These are phyloP conservation scores for Thereva nobilitata DNA, from an alignment of 2,888 invertebrate species.

Conservation along the genomic window DNA sequence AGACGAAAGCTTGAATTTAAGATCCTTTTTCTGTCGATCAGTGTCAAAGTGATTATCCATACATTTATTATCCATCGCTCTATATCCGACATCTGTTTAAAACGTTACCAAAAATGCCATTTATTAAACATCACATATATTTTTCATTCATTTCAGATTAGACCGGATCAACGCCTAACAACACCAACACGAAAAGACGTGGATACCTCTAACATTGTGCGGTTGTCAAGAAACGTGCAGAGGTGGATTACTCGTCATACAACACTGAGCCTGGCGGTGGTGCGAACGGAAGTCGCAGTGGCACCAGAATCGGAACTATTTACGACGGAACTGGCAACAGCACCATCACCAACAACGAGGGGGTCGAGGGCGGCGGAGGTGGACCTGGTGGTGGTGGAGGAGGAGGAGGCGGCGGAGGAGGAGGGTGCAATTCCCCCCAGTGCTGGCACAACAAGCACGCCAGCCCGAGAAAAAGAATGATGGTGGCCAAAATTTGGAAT, in stretches of 20 bases:
- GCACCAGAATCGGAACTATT: conserved; percentile 1
- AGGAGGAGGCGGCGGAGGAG: background rate
- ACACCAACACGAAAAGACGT: no score
- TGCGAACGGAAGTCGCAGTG: conserved; percentile 23
- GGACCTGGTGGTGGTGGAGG: background rate
- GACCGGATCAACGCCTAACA: no score
- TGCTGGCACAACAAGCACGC: conserved; percentile 18
- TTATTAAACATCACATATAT: no score
- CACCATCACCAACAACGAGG: conserved; percentile 1
- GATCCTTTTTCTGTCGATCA: no score
- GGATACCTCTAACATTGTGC: background rate
- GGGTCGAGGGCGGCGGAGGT: conserved; percentile 11
- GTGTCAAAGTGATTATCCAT: no score
- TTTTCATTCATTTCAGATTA: no score
- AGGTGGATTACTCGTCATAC: conserved; percentile 34
- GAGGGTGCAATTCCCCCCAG: conserved; percentile 11
- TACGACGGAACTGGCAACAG: conserved; percentile 21
- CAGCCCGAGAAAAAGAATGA: conserved; percentile 50
- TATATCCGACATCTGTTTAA: no score
- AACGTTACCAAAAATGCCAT: no score
- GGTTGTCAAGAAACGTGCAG: conserved; percentile 3
- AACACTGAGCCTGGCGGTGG: conserved; percentile 12
- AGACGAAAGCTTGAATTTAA: no score
- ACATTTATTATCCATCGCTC: no score
- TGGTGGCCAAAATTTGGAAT: conserved; percentile 59